These are phyloP conservation scores for Syngnathus rostellatus DNA, from an alignment of 2,797 vertebrate genomes.

Conservation along the genomic window DNA sequence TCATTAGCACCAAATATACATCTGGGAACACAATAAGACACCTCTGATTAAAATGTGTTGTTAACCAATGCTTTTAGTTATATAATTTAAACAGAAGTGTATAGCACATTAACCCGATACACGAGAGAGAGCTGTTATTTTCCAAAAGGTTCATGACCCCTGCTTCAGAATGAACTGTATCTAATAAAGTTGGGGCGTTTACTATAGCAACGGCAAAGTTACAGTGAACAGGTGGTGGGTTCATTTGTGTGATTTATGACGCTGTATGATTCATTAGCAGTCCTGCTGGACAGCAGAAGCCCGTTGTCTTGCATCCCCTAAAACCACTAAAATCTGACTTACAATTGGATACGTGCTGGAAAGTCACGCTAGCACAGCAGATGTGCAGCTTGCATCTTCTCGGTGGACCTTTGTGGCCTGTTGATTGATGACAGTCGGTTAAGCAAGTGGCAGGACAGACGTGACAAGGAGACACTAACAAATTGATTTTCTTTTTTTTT, in stretches of 20 bases:
- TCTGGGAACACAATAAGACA: too few species aligned
- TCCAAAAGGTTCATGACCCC: too few species aligned
- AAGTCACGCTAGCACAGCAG: background rate
- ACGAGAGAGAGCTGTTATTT: too few species aligned
- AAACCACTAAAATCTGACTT: background rate
- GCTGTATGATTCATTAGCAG: background rate
- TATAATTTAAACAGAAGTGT: too few species aligned
- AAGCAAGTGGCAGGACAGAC: background rate
- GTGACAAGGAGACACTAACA: background rate
- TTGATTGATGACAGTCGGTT: background rate
- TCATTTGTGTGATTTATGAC: background rate
- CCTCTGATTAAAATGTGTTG: too few species aligned
- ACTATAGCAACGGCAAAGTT: too few species aligned
- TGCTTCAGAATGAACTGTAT: too few species aligned
- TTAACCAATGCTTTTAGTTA: too few species aligned
- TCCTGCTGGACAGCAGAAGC: background rate
- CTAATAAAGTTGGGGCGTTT: too few species aligned
- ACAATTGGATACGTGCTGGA: background rate
- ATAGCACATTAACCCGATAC: too few species aligned
- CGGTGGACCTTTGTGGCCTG: background rate
- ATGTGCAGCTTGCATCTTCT: background rate
- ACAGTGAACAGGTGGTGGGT: background rate
- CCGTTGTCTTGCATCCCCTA: background rate
- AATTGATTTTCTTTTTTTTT: background rate
- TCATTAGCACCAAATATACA: too few species aligned